Percentiles rank a stretch among this genome's conserved stretches.
Evolutionary conservation across 2,888 invertebrate genomes (phyloP).

Genomic region (Chorisops tibialis): DNA sequence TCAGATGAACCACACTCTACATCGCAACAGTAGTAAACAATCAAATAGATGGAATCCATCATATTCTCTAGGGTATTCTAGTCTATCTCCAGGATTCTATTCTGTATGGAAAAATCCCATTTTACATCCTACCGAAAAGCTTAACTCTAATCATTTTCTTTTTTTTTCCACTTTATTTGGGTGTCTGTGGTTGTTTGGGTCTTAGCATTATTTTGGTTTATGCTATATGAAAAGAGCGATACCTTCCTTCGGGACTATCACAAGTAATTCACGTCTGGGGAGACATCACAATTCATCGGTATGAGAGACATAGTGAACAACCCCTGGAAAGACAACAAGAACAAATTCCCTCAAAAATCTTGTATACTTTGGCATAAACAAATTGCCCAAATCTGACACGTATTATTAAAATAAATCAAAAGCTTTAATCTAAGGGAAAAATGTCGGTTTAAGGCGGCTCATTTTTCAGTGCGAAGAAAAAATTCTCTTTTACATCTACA

Average conservation of each 20-base stretch:
- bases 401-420: constrained; percentile 28
- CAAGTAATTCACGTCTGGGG: constrained; percentile 22
- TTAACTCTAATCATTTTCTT: constrained; percentile 5
- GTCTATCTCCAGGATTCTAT: background rate
- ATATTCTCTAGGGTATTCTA: constrained; percentile 1
- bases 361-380: constrained; percentile 24
- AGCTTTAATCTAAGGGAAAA: constrained; percentile 25
- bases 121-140: background rate
- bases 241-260: no score
- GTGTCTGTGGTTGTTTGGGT: background rate
- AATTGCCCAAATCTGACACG: constrained; percentile 28
- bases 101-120: background rate
- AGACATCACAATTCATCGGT: constrained; percentile 17
- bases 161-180: background rate
- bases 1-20: background rate
- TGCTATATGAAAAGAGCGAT: background rate
- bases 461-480: constrained; percentile 12
- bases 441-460: constrained; percentile 26
- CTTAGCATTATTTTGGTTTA: background rate
- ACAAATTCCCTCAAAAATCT: constrained; percentile 14
- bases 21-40: constrained; percentile 9
- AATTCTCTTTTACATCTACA: constrained; percentile 1
- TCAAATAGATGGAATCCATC: background rate
- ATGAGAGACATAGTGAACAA: background rate
- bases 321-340: background rate